Conservation (phyloP, 2,888 invertebrate species). For the Tenthredo notha region DNA sequence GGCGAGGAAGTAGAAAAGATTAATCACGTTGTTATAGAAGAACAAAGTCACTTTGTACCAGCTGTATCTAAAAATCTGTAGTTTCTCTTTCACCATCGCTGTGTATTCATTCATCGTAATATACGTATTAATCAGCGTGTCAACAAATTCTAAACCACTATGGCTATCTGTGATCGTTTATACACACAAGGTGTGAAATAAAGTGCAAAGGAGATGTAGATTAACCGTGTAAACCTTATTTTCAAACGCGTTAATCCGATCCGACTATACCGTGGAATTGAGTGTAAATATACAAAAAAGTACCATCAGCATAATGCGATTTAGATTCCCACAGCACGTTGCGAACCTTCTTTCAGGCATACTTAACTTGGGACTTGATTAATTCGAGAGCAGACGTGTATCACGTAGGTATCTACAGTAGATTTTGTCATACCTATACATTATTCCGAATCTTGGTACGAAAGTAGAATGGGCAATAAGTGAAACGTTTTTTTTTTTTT, state of each 20-base stretch:
- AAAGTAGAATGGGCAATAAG: constrained; percentile 3
- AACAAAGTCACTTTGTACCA: not conserved
- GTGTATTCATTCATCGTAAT: not conserved
- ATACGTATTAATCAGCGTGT: constrained; percentile 26
- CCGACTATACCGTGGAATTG: not conserved
- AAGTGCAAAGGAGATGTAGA: not conserved
- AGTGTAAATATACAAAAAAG: not conserved
- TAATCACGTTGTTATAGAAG: not conserved
- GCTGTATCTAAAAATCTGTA: not conserved
- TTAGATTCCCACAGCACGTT: constrained; percentile 36
- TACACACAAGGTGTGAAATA: not conserved
- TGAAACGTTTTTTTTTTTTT: constrained; percentile 17
- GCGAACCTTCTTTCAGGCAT: constrained; percentile 13
- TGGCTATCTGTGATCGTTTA: not conserved
- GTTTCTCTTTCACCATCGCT: not conserved
- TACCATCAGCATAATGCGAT: not conserved
- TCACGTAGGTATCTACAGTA: constrained; percentile 6
- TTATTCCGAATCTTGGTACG: not conserved
- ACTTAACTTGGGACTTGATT: not conserved
- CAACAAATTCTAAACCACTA: not conserved
- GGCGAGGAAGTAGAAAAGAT: constrained; percentile 15
- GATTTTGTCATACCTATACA: constrained; percentile 24
- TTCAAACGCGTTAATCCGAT: not conserved
- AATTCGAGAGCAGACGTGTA: constrained; percentile 19
- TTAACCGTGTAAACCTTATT: not conserved